Conservation (phyloP, 2,888 invertebrate genomes). For the Erebia ligea region DNA sequence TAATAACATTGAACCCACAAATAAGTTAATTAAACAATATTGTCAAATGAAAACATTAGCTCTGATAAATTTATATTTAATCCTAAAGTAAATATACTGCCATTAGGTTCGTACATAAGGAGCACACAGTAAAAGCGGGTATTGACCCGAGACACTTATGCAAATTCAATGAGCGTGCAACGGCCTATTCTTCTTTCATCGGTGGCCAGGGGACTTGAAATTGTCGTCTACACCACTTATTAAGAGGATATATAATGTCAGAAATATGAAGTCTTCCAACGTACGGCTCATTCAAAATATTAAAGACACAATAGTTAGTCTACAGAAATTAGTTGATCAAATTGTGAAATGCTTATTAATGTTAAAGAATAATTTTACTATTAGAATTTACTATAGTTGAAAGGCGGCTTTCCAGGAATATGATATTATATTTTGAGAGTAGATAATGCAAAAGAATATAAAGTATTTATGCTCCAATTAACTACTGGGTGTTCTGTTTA, state of each 20-base stretch:
- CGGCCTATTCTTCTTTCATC: conserved; percentile 63
- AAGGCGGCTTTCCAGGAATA: not conserved
- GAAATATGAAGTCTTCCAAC: not conserved
- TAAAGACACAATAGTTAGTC: too few species aligned
- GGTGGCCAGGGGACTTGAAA: conserved; percentile 47
- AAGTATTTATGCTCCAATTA: conserved; percentile 28
- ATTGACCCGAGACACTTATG: conserved; percentile 69
- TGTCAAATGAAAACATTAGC: too few species aligned
- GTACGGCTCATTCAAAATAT: not conserved
- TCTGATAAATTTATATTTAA: not conserved
- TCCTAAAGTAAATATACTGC: not conserved
- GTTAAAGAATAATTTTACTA: not conserved
- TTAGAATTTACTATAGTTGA: not conserved
- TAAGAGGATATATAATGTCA: conserved; percentile 14
- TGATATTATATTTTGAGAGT: not conserved
- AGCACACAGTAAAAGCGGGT: conserved; percentile 46
- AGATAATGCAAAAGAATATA: not conserved
- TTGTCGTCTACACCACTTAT: conserved; percentile 32
- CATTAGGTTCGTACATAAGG: conserved; percentile 1
- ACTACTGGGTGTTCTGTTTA: conserved; percentile 9
- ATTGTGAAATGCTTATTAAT: not conserved
- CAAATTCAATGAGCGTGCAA: conserved; percentile 65
- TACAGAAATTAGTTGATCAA: not conserved
- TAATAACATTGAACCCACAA: too few species aligned
- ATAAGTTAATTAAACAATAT: too few species aligned